These are phyloP conservation scores for Dermolepida albohirtum DNA, from an alignment of 2,888 invertebrate genomes.

Conservation along the genomic window DNA sequence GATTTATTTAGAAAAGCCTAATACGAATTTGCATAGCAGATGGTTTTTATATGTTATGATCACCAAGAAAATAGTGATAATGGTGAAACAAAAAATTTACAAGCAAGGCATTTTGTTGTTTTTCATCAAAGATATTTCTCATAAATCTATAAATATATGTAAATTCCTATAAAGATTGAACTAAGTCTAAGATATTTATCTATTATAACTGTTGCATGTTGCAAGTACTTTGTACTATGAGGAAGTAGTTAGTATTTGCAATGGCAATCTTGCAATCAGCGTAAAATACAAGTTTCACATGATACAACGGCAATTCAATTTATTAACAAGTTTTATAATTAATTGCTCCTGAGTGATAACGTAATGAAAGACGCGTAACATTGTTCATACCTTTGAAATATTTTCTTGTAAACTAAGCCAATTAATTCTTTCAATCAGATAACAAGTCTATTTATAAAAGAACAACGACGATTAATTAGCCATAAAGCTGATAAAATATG, in stretches of 20 bases:
- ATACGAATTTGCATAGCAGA: too few species aligned
- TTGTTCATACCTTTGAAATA: slow-evolving; percentile 11
- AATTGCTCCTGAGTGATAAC: slow-evolving; percentile 18
- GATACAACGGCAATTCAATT: slow-evolving; percentile 29
- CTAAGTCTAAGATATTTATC: slow-evolving; percentile 17
- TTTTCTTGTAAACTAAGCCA: slow-evolving; percentile 10
- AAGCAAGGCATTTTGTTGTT: too few species aligned
- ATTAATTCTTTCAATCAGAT: slow-evolving; percentile 22
- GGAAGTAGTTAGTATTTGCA: slow-evolving; percentile 31
- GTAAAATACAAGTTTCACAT: slow-evolving; percentile 24
- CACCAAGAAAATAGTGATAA: too few species aligned
- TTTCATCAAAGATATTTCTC: too few species aligned
- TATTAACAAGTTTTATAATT: slow-evolving; percentile 29
- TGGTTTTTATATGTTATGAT: too few species aligned
- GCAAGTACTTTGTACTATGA: slow-evolving; percentile 27
- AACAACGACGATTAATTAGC: slow-evolving; percentile 14
- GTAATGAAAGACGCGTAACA: slow-evolving; percentile 9
- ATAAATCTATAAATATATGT: too few species aligned
- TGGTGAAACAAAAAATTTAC: too few species aligned
- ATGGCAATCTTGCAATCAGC: slow-evolving; percentile 32
- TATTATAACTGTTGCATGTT: slow-evolving; percentile 24
- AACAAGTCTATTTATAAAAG: slow-evolving; percentile 29
- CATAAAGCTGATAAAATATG: slow-evolving; percentile 21
- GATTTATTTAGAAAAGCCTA: too few species aligned
- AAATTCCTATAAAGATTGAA: neutral